Conservation (phyloP, 1,140 invertebrate genomes). For the Chironomus striatipennis region DNA sequence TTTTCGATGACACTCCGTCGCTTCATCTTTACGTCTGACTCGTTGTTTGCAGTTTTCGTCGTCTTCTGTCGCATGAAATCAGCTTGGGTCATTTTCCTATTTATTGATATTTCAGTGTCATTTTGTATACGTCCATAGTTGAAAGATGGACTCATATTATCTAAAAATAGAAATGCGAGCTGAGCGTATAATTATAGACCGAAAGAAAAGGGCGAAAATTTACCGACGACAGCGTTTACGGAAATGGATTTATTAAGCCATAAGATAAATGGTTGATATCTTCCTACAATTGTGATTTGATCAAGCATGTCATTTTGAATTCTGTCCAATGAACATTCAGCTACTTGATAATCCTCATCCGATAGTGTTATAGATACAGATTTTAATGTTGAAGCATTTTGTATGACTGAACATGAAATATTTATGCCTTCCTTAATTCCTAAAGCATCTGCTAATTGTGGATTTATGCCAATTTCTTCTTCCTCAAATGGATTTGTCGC, state of each 20-base stretch:
- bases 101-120: constrained; percentile 35
- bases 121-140: constrained; percentile 37
- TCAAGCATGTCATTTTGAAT: constrained; percentile 43
- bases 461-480: constrained; percentile 41
- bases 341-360: constrained; percentile 31
- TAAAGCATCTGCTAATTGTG: constrained; percentile 39
- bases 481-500: constrained; percentile 29
- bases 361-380: constrained; percentile 23
- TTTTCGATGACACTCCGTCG: constrained; percentile 27
- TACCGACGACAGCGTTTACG: constrained; percentile 43
- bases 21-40: constrained; percentile 12
- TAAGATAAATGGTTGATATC: constrained; percentile 42
- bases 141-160: constrained; percentile 35
- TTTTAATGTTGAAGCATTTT: constrained; percentile 5
- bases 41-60: constrained; percentile 26
- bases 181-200: constrained; percentile 17
- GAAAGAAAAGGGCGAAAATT: constrained; percentile 26
- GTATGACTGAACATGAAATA: background rate
- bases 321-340: constrained; percentile 41
- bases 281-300: constrained; percentile 43
- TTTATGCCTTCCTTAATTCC: constrained; percentile 28
- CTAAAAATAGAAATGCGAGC: constrained; percentile 28
- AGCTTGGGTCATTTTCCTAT: constrained; percentile 24
- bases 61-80: constrained; percentile 17
- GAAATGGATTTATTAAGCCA: constrained; percentile 44